Percentiles rank a stretch among this genome's conserved stretches.
phyloP scores from a whole-genome alignment of 2,888 invertebrate genomes.

The Caenorhabditis uteleia region DNA sequence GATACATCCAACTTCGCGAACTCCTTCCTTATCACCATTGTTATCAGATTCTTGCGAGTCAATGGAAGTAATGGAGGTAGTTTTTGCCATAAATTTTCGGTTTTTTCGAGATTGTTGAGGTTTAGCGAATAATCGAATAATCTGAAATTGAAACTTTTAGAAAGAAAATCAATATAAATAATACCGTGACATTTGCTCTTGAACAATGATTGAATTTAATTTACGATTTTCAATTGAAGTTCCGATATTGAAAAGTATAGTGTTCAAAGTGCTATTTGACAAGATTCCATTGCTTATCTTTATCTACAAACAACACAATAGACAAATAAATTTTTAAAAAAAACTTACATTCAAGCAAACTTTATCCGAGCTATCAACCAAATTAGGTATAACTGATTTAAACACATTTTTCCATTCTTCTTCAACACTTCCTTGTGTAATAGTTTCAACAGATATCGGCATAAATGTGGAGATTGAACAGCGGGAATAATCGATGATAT shows the following conservation, averaged over 20 bases:
- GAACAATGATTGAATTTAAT: not conserved
- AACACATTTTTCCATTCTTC: slow-evolving; percentile 17
- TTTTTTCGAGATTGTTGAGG: not conserved
- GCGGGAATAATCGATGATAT: slow-evolving; percentile 31
- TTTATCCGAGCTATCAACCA: slow-evolving; percentile 10
- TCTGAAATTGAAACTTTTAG: slow-evolving; percentile 6
- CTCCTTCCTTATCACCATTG: too few species aligned
- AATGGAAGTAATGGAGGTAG: slow-evolving; percentile 30
- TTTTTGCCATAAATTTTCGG: slow-evolving; percentile 1
- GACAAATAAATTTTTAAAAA: not conserved
- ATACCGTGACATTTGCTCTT: too few species aligned
- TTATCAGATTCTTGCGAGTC: slow-evolving; percentile 15
- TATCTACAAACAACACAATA: too few species aligned
- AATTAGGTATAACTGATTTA: slow-evolving; percentile 3
- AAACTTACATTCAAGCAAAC: slow-evolving; percentile 36
- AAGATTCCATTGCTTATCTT: slow-evolving; percentile 6
- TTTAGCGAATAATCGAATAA: slow-evolving; percentile 16
- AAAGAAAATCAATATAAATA: not conserved
- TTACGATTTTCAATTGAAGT: not conserved
- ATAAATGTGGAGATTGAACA: slow-evolving; percentile 49
- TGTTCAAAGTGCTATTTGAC: not conserved
- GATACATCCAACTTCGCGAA: too few species aligned
- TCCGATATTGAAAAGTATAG: slow-evolving; percentile 19
- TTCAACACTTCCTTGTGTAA: slow-evolving; percentile 7
- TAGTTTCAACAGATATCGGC: slow-evolving; percentile 27